Evolutionary conservation across 2,888 invertebrate species (phyloP).

Genomic region (Macrophya alboannulata): DNA sequence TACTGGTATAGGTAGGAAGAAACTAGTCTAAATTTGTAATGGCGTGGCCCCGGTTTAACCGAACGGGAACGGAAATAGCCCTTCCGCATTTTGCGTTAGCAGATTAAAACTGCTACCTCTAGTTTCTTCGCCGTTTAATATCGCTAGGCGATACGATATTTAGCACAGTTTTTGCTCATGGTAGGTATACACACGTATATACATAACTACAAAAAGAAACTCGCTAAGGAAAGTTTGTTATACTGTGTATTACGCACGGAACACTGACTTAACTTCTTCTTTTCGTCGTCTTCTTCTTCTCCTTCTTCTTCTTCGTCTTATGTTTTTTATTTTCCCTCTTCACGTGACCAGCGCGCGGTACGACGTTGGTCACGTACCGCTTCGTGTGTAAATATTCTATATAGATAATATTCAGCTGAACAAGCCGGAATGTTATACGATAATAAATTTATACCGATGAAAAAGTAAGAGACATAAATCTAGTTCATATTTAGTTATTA

Average conservation of each 20-base stretch:
- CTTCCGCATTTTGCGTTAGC: neutral
- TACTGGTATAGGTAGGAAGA: neutral
- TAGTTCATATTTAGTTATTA: neutral
- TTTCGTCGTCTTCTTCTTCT: neutral
- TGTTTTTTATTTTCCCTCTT: neutral
- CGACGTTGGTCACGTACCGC: neutral
- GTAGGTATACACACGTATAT: neutral
- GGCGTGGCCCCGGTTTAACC: neutral
- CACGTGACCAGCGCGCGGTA: neutral
- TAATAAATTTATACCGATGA: neutral
- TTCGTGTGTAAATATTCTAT: constrained; percentile 6
- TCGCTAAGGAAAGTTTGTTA: neutral
- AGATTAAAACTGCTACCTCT: neutral
- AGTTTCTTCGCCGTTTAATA: constrained; percentile 3
- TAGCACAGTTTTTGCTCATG: neutral
- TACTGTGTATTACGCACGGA: neutral
- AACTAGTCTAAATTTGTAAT: neutral
- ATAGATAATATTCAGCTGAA: neutral
- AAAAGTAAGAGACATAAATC: neutral
- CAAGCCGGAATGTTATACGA: neutral
- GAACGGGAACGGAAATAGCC: constrained; percentile 3
- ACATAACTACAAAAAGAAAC: neutral
- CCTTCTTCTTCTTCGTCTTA: neutral
- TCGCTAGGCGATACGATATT: constrained; percentile 2
- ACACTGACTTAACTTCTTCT: neutral